phyloP scores from a whole-genome alignment of 64 coral and sea anemone genomes.

The Stichodactyla mertensii region DNA sequence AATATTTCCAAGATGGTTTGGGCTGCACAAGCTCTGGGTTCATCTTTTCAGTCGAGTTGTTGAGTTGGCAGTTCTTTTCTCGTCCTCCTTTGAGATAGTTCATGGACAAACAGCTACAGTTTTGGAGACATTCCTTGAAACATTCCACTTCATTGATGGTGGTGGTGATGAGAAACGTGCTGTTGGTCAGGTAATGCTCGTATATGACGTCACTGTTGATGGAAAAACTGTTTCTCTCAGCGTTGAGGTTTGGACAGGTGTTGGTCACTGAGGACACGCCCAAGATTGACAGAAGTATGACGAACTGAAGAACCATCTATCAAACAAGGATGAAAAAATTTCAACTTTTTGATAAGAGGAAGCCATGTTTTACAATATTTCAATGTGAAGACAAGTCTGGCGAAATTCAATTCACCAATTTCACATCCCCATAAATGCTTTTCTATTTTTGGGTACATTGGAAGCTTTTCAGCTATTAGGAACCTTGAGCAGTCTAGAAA shows the following conservation, averaged over 20 bases:
- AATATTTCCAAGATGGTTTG: not conserved
- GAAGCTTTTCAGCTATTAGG: too few relatives aligned
- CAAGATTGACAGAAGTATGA: too few relatives aligned
- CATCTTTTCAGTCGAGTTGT: not conserved
- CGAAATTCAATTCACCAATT: too few relatives aligned
- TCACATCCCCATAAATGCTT: too few relatives aligned
- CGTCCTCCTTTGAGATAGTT: not conserved
- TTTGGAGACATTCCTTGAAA: not conserved
- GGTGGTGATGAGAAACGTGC: not conserved
- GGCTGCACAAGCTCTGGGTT: not conserved
- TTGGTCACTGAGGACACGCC: not conserved
- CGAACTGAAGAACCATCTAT: too few relatives aligned
- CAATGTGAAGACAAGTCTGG: too few relatives aligned
- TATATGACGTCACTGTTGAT: not conserved
- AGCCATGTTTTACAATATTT: too few relatives aligned
- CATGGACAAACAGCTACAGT: constrained; percentile 5
- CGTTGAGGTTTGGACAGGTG: not conserved
- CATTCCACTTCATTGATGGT: constrained; percentile 5
- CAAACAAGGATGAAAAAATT: too few relatives aligned
- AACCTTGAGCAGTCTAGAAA: too few relatives aligned
- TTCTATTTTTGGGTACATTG: too few relatives aligned
- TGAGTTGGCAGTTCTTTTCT: not conserved
- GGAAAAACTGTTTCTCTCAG: not conserved
- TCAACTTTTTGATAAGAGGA: too few relatives aligned
- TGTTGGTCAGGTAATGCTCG: not conserved